Base-by-base conservation (phyloP, 2,888 invertebrate genomes). In the Lamellibrachia satsuma region DNA sequence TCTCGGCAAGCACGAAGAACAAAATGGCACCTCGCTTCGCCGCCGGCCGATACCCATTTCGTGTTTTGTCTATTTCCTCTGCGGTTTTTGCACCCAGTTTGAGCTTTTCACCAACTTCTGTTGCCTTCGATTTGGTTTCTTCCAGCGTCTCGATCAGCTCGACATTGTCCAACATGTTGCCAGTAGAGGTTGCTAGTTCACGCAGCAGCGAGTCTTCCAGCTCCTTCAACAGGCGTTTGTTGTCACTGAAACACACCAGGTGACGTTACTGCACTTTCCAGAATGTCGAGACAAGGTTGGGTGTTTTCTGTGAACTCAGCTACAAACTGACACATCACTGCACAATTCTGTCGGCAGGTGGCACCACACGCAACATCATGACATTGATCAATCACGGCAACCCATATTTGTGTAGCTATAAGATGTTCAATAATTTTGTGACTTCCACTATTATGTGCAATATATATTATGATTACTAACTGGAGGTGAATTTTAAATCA, bases 101-200 rank as follows among this genome's bases (percentile, higher is more conserved):
- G n/a, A 99, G 96, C 96, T 98, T 98, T 93, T 97, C 97, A 96
- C 97, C 97, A 0, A 97, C 97, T 92, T 98, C 98, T 91, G 97
- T 97, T 0, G 98, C 98, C 95, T 98, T 99, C 0, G 97, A 97
- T 97, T 99, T 99, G 8, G 98, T 98, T 94, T 98, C 98, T 95
- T 99, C 99, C 92, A 99, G 97, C 0, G 98, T 98, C 93, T 97
- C 97, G 27, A 99, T 97, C 9, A 99, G 97, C 95, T 99, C 98
- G 0, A 98, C 97, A 95, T 99, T 99, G 95, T 99, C 99, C 95
- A 99, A 97, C 98, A 99, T 99, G 96, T 98, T 98, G 27, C 98
- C 91, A 0, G 98, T 98, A 0, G 98, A 98, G 0, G 98, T 98
- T 1, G 98, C 98, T 94, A 99, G 97, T 96, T 99, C 98, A 91